Evolutionary conservation across 1,140 invertebrate genomes (phyloP).

Genomic region (Drosophila ercepeae): DNA sequence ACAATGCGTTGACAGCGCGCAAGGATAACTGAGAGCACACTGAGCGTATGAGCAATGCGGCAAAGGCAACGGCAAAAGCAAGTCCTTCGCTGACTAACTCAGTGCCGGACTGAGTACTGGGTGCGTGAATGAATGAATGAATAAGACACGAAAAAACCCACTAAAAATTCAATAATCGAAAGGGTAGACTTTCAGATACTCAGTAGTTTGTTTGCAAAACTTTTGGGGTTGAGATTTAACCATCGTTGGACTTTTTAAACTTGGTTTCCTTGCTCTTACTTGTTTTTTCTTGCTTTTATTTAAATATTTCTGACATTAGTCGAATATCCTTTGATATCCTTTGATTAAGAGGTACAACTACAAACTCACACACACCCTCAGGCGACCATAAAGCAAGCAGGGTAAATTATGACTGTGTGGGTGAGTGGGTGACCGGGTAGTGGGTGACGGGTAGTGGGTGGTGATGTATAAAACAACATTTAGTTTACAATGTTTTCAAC

Average conservation of each 20-base stretch:
- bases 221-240: too few species aligned
- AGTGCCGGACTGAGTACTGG: slow-evolving; percentile 47
- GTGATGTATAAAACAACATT: slow-evolving; percentile 66
- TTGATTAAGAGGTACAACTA: slow-evolving; percentile 6
- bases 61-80: slow-evolving; percentile 44
- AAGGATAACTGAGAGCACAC: slow-evolving; percentile 78
- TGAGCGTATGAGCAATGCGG: slow-evolving; percentile 74
- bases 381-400: slow-evolving; percentile 44
- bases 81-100: slow-evolving; percentile 51
- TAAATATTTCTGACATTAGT: neutral
- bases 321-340: slow-evolving; percentile 30
- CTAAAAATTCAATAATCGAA: slow-evolving; percentile 1
- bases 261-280: too few species aligned
- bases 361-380: slow-evolving; percentile 26
- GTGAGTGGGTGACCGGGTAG: slow-evolving; percentile 33
- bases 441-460: too few species aligned
- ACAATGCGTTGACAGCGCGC: slow-evolving; percentile 74
- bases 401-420: slow-evolving; percentile 62
- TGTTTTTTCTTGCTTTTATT: neutral
- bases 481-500: slow-evolving; percentile 76
- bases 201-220: neutral
- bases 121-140: slow-evolving; percentile 69
- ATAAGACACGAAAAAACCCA: slow-evolving; percentile 53
- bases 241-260: neutral
- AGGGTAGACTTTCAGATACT: slow-evolving; percentile 11